Evolutionary conservation across 2,797 vertebrate species (phyloP).

Genomic region (Distichodus sexfasciatus): DNA sequence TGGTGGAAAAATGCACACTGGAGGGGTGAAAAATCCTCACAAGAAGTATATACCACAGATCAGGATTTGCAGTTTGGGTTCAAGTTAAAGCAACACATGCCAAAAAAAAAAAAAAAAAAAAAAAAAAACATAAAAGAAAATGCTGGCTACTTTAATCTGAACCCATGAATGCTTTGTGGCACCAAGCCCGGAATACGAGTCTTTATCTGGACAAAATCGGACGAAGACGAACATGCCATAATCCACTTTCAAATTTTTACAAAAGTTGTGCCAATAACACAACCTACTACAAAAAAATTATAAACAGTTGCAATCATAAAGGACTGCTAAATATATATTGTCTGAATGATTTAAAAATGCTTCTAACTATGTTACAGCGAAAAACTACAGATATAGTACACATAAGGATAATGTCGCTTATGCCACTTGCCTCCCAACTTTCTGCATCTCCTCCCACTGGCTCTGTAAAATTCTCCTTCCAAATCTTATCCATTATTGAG

Average conservation of each 20-base stretch:
- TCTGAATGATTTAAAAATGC: conserved; percentile 69
- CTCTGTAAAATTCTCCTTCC: neutral
- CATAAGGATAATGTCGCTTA: conserved; percentile 62
- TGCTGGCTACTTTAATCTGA: too few species aligned
- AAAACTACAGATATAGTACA: conserved; percentile 76
- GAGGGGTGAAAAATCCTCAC: conserved; percentile 5
- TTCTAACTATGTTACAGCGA: conserved; percentile 78
- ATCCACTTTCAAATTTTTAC: conserved; percentile 42
- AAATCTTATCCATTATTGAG: neutral
- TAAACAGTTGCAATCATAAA: conserved; percentile 74
- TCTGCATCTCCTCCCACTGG: neutral
- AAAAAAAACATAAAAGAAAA: neutral
- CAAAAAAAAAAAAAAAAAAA: too few species aligned
- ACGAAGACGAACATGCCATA: conserved; percentile 39
- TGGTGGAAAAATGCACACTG: conserved; percentile 7
- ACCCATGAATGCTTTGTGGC: neutral
- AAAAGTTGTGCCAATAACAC: conserved; percentile 61
- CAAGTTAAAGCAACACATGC: neutral
- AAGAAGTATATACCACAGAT: neutral
- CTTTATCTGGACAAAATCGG: neutral
- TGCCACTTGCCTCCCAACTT: neutral
- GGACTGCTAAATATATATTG: conserved; percentile 73
- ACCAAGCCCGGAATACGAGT: neutral
- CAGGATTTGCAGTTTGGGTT: neutral
- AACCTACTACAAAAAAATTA: conserved; percentile 65